phyloP scores from a whole-genome alignment of 2,888 invertebrate species.

The Apoda limacodes region DNA sequence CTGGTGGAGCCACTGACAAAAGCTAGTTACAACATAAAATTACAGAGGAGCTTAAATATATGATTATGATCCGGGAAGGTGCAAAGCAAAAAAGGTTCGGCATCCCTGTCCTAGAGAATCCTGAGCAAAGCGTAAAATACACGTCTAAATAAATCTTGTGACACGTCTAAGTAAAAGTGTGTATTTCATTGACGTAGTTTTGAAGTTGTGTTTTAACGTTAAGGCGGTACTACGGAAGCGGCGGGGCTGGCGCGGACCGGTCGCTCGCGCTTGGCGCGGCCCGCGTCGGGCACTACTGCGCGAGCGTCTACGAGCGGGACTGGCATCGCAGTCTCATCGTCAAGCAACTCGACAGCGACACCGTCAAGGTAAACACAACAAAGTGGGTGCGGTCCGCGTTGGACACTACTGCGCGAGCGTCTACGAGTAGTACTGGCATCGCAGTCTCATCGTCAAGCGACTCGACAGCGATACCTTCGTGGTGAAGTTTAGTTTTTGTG shows the following conservation, averaged over 20 bases:
- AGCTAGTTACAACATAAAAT: no score
- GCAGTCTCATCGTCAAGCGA: conserved; percentile 53
- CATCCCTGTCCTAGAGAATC: no score
- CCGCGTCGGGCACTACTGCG: conserved; percentile 59
- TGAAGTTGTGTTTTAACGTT: no score
- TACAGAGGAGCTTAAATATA: no score
- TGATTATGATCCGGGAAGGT: no score
- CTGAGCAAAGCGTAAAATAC: no score
- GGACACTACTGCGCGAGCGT: conserved; percentile 60
- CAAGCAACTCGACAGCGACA: conserved; percentile 39
- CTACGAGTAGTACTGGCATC: conserved; percentile 62
- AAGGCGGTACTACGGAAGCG: conserved; percentile 45
- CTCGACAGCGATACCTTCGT: conserved; percentile 52
- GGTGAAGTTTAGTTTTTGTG: conserved; percentile 40
- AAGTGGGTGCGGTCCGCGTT: conserved; percentile 37
- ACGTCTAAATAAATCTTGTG: no score
- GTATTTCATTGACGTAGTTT: no score
- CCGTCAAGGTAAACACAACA: conserved; percentile 48
- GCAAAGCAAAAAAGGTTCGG: no score
- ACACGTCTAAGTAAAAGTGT: no score
- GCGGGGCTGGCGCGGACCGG: conserved; percentile 32
- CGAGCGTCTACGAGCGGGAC: conserved; percentile 48
- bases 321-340: conserved; percentile 67
- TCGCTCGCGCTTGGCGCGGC: conserved; percentile 39
- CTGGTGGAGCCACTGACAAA: no score